Evolutionary conservation across 2,113 vertebrate species (phyloP), one percentile per base, ranked within the genome.

Genomic region (Gobius niger): DNA sequence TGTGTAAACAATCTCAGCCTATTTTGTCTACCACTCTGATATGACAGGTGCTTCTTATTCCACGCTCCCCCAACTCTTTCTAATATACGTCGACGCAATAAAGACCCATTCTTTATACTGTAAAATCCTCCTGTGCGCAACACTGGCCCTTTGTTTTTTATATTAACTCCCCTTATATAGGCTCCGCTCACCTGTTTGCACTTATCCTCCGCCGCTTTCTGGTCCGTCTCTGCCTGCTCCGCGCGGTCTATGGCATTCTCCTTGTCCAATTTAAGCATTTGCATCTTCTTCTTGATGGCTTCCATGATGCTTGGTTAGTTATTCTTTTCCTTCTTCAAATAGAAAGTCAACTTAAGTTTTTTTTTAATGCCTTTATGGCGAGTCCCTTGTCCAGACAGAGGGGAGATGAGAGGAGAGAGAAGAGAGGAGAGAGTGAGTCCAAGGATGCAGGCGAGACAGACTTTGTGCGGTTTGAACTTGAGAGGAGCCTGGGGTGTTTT

Each of bases 261-360:
- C 89, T 95, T 98, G 91, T 99, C 97, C 84, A 97, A 34, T 85
- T 97, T 99, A 83, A 98, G 88, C 96, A 98, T 98, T 92, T 99
- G 96, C 96, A 99, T 99, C 92, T 98, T 98, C 91, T 98, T 99
- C 93, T 96, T 98, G 88, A 98, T 98, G 78, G 97, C 97, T 81
- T 98, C 96, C 98, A 99, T 99, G 88, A 78, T 85, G 88, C 76
- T 68, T 68, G 49, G 1, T 47, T 54, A 72, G 54, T 51, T 57
- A 40, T 57, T 57, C 50, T 81, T 14, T 44, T 76, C 46, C 3
- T 82, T 8, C 74, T 41, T 12, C 12, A 19, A 14, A 34, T 16
- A 61, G 47, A 40, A 10, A 11, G 34, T 67, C 34, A 56, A 16
- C 50, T 56, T 12, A 1, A 5, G 44, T 46, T 53, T 44, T 9